Conservation (phyloP, 2,113 vertebrate species). For the Pelecanus crispus region DNA sequence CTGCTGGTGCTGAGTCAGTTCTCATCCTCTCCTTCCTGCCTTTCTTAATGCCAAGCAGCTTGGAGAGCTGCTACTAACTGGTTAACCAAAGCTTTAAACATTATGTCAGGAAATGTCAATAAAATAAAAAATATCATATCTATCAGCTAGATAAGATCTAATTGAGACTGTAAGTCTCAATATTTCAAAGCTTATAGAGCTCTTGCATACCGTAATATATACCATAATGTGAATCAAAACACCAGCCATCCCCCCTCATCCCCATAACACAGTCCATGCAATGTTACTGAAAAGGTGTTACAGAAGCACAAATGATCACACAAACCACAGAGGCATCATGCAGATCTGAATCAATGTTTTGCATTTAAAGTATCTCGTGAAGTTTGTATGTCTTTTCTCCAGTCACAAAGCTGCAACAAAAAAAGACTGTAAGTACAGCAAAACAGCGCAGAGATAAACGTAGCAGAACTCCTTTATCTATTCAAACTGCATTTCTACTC, state of each 20-base stretch:
- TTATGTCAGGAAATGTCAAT: not conserved
- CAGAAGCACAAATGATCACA: not conserved
- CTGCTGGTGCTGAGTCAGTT: not conserved
- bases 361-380: not conserved
- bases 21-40: not conserved
- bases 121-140: not conserved
- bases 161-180: not conserved
- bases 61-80: not conserved
- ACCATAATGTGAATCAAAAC: not conserved
- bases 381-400: not conserved
- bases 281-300: not conserved
- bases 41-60: not conserved
- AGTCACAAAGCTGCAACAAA: not conserved
- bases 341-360: not conserved
- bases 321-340: not conserved
- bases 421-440: not conserved
- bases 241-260: not conserved
- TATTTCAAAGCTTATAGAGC: not conserved
- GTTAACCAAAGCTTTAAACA: not conserved
- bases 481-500: not conserved
- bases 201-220: not conserved
- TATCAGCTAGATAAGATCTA: not conserved
- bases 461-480: not conserved
- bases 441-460: not conserved
- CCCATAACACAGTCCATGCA: not conserved